Conservation (phyloP, 2,113 vertebrate species). For the Daubentonia madagascariensis region DNA sequence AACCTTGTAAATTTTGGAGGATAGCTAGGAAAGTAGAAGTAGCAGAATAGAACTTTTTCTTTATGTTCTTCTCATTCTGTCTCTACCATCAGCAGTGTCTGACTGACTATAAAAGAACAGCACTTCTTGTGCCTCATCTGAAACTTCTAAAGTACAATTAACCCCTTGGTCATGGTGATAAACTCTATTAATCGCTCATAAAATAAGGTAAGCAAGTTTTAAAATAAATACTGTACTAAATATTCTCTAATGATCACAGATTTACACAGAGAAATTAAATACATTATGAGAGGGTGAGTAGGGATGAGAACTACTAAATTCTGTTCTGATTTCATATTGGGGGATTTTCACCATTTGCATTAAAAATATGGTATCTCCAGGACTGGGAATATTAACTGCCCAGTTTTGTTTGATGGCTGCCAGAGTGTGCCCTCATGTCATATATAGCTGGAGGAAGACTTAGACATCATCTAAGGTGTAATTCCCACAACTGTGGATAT, state of each 20-base stretch:
- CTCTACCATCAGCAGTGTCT: not conserved
- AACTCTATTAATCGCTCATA: not conserved
- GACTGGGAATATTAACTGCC: not conserved
- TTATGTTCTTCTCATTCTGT: not conserved
- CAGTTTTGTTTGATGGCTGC: not conserved
- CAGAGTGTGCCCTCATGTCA: not conserved
- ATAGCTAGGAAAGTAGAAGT: not conserved
- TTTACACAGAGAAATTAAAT: not conserved
- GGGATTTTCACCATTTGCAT: not conserved
- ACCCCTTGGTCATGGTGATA: not conserved
- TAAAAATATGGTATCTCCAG: not conserved
- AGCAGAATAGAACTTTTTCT: not conserved
- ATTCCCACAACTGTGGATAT: not conserved
- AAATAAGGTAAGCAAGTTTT: not conserved
- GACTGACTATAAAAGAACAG: not conserved
- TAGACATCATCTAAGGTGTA: not conserved
- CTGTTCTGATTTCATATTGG: not conserved
- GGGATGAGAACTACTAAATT: not conserved
- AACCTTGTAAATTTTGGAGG: not conserved
- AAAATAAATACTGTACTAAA: not conserved
- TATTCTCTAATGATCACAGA: not conserved
- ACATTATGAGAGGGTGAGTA: not conserved
- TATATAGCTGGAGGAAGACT: not conserved
- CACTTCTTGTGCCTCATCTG: not conserved
- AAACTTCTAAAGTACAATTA: not conserved